Conservation (phyloP, 2,113 vertebrate species). For the Perognathus longimembris region DNA sequence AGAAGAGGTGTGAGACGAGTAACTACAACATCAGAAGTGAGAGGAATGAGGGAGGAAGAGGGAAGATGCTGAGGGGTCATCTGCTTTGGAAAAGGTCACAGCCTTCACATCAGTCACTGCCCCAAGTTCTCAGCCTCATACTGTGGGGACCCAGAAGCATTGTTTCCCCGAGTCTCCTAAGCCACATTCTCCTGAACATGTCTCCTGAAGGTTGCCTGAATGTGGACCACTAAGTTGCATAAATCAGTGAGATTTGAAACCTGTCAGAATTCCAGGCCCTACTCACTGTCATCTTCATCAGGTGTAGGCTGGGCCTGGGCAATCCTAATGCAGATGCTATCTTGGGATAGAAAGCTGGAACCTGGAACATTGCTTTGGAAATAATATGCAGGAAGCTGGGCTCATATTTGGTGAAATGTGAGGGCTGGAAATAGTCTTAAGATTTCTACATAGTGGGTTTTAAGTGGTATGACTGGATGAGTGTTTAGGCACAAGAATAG, state of each 20-base stretch:
- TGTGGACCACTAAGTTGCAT: neutral
- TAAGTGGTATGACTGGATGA: neutral
- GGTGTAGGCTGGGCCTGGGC: neutral
- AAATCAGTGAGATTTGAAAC: neutral
- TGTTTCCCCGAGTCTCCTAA: neutral
- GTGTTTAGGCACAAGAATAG: neutral
- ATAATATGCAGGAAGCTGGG: neutral
- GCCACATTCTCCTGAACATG: neutral
- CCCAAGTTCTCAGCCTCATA: neutral
- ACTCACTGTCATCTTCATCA: neutral
- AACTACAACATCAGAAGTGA: constrained; percentile 19
- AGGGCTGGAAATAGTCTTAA: constrained; percentile 1
- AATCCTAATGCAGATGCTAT: neutral
- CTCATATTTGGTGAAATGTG: neutral
- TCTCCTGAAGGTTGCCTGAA: neutral
- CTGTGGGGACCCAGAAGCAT: neutral
- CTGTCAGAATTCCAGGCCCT: neutral
- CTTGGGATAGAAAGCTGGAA: neutral
- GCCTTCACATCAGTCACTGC: neutral
- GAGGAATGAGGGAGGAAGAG: neutral
- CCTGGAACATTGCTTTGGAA: neutral
- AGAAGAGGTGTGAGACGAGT: constrained; percentile 37
- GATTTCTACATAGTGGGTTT: neutral
- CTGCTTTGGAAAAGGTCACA: neutral
- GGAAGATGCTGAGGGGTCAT: neutral